phyloP scores from a whole-genome alignment of 2,888 invertebrate species.

The Drosophila acutilabella region DNA sequence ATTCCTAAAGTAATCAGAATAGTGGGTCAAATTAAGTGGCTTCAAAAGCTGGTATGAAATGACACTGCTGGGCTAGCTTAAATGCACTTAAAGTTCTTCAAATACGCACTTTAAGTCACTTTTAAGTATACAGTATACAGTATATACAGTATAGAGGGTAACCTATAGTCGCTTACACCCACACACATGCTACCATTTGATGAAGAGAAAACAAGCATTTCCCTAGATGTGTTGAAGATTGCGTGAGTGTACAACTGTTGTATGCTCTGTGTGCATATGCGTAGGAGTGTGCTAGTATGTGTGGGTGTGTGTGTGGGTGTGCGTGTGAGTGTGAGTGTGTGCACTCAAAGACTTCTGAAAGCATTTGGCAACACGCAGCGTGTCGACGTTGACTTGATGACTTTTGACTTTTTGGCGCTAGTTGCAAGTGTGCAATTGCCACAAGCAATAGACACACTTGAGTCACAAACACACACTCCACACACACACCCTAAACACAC shows the following conservation, averaged over 20 bases:
- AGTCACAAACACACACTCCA: conserved; percentile 17
- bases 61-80: no score
- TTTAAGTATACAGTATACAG: no score
- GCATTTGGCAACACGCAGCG: conserved; percentile 37
- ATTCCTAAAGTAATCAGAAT: no score
- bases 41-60: no score
- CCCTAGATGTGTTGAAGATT: conserved; percentile 39
- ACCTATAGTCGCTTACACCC: not conserved
- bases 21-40: no score
- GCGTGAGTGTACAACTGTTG: conserved; percentile 3
- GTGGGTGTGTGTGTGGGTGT: conserved; percentile 9
- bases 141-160: no score
- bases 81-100: no score
- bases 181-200: conserved; percentile 1
- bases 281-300: conserved; percentile 1
- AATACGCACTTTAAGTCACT: no score
- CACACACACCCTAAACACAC: not conserved
- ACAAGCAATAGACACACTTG: conserved; percentile 38
- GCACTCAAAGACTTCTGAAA: conserved; percentile 22
- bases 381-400: conserved; percentile 51
- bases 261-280: conserved; percentile 10
- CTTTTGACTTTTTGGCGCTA: conserved; percentile 54
- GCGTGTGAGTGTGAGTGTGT: conserved; percentile 14
- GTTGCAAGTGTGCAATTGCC: conserved; percentile 52
- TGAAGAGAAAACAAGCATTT: conserved; percentile 50